Base-by-base conservation (phyloP, 2,113 vertebrate genomes). In the Menidia beryllina region DNA sequence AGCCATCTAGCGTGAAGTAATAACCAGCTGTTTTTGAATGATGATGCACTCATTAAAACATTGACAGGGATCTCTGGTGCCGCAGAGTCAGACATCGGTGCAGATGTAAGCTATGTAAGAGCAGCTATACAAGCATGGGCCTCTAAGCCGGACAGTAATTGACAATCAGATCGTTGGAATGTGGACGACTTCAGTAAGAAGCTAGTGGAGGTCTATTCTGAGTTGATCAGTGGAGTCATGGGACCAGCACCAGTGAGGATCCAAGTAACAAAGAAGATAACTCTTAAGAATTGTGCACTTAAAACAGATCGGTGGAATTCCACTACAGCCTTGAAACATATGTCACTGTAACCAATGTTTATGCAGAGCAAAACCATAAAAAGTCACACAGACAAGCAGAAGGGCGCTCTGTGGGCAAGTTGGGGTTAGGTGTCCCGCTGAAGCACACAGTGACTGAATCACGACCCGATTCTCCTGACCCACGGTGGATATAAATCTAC, bases 21-120 rank as follows among this genome's bases (percentile, higher is more conserved):
- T 77, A 78, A 85, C 69, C 86, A 88, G 76, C 77, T 89, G 86
- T 53, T 85, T 77, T 73, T 81, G 78, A 77, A 65, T 74, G 72
- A 77, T n/a, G n/a, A n/a, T n/a, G n/a, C n/a, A n/a, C n/a, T n/a
- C n/a, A n/a, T n/a, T n/a, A n/a, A n/a, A n/a, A n/a, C n/a, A n/a
- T n/a, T n/a, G n/a, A n/a, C n/a, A n/a, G n/a, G n/a, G n/a, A n/a
- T n/a, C n/a, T n/a, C n/a, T n/a, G n/a, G n/a, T n/a, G n/a, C n/a
- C n/a, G n/a, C n/a, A n/a, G n/a, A n/a, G n/a, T n/a, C n/a, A n/a
- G n/a, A 87, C 43, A 84, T 73, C 56, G 27, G 62, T 0, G 15
- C 49, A 57, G 71, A 77, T 75, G 70, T 48, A 57, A 63, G 24
- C 60, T n/a, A n/a, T n/a, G 25, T 27, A 13, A 27, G 59, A 15